phyloP scores from a whole-genome alignment of 2,113 vertebrate species.

The Heloderma charlesbogerti region DNA sequence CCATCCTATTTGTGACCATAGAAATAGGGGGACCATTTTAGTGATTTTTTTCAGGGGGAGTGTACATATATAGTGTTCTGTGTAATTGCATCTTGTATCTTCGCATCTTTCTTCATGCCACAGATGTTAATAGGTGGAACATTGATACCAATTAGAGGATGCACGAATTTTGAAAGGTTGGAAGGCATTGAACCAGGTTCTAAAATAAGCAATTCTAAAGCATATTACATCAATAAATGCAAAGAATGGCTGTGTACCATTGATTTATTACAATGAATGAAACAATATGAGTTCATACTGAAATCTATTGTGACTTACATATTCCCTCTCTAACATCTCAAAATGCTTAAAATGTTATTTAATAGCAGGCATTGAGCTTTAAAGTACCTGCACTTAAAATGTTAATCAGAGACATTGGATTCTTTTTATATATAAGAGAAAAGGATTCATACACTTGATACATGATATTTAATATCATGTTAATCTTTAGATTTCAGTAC shows the following conservation, averaged over 20 bases:
- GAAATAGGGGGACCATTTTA: too few species aligned
- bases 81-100: neutral
- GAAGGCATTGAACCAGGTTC: neutral
- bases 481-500: slow-evolving; percentile 8
- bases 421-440: slow-evolving; percentile 26
- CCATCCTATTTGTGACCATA: too few species aligned
- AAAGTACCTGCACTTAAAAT: slow-evolving; percentile 19
- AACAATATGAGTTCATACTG: neutral
- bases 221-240: accelerated
- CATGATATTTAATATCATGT: neutral
- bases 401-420: slow-evolving; percentile 4
- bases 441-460: slow-evolving; percentile 4
- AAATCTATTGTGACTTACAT: neutral
- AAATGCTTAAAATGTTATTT: slow-evolving; percentile 4
- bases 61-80: neutral
- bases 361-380: slow-evolving; percentile 19
- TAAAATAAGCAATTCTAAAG: slow-evolving; percentile 7
- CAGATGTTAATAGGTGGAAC: neutral
- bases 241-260: neutral
- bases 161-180: neutral
- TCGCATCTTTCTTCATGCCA: neutral
- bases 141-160: neutral
- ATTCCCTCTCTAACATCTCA: neutral
- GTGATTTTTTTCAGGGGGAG: too few species aligned
- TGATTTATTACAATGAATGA: slow-evolving; percentile 22